Base-by-base conservation (phyloP, 2,113 vertebrate species). In the Chamaea fasciata region DNA sequence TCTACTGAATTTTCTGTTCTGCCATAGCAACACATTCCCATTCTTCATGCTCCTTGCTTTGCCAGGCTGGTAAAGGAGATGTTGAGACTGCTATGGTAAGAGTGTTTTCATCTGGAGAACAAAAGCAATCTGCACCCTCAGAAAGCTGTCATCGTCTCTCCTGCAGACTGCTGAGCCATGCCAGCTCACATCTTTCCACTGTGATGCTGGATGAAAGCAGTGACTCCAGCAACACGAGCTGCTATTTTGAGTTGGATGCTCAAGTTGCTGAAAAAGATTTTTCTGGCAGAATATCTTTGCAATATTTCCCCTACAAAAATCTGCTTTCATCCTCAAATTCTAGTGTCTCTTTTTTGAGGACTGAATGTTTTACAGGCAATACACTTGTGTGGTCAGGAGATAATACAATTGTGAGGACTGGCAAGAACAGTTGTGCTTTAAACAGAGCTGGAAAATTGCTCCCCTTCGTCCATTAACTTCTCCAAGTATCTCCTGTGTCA, bases 41-140 rank as follows among this genome's bases (percentile, higher is more conserved):
- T 85, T 92, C 57, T 82, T 77, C 69, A 41, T 68, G 53, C 69
- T 92, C 41, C 57, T 75, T 76, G 41, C 46, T 95, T 94, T 91
- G 55, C 89, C 91, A 89, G 57, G 52, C 31, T 92, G 80, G 62
- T 92, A 88, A 89, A 95, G 62, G 44, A 28, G 83, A 84, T 95
- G 94, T 97, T 96, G 93, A 89, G 91, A 42, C 94, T 97, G 74
- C n/a, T 90, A 84, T 55, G 73, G 69, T 62, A 87, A 89, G 56
- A 95, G 69, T 92, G 68, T 94, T 96, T 97, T 95, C 94, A 94
- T 94, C 83, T 92, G 95, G 84, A 95, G 87, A 95, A 96, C 91
- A 96, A 96, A 95, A 97, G 95, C 93, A 92, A 76, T 94, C 81
- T 91, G 91, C 81, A 64, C 81, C 81, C 77, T 95, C 69, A 82